Evolutionary conservation across 1,140 invertebrate species (phyloP).

Genomic region (Drosophila ficusphila): DNA sequence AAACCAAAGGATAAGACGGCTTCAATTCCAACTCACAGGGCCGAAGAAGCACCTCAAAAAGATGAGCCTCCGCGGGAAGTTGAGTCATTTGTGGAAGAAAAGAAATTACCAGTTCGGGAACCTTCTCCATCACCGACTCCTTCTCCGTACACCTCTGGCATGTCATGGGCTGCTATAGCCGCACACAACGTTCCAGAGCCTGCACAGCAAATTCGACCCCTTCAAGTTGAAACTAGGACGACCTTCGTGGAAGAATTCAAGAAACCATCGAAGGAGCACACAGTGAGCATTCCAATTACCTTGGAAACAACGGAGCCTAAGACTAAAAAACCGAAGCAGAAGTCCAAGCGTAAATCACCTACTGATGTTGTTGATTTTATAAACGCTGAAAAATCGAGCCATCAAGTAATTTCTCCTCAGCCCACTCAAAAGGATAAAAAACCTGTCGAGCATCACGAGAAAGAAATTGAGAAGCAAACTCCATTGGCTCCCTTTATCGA

Average conservation of each 20-base stretch:
- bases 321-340: constrained; percentile 69
- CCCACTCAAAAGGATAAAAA: constrained; percentile 1
- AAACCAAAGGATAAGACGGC: constrained; percentile 52
- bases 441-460: background rate
- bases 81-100: background rate
- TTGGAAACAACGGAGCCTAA: constrained; percentile 56
- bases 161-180: constrained; percentile 79
- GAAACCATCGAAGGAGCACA: constrained; percentile 16
- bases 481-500: constrained; percentile 1
- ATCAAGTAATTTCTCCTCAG: constrained; percentile 2
- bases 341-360: constrained; percentile 57
- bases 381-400: constrained; percentile 53
- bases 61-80: background rate
- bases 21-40: background rate
- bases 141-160: constrained; percentile 43
- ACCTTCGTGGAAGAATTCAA: constrained; percentile 3
- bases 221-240: constrained; percentile 43
- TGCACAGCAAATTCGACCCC: constrained; percentile 62
- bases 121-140: constrained; percentile 14
- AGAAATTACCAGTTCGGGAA: background rate
- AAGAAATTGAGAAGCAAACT: constrained; percentile 1
- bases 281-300: constrained; percentile 49
- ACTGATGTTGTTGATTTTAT: constrained; percentile 56
- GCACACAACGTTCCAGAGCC: constrained; percentile 81
- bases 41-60: background rate